Percentiles rank a stretch among this genome's conserved stretches.
These are phyloP conservation scores for Littorina saxatilis DNA, from an alignment of 1,140 invertebrate genomes.

Conservation along the genomic window DNA sequence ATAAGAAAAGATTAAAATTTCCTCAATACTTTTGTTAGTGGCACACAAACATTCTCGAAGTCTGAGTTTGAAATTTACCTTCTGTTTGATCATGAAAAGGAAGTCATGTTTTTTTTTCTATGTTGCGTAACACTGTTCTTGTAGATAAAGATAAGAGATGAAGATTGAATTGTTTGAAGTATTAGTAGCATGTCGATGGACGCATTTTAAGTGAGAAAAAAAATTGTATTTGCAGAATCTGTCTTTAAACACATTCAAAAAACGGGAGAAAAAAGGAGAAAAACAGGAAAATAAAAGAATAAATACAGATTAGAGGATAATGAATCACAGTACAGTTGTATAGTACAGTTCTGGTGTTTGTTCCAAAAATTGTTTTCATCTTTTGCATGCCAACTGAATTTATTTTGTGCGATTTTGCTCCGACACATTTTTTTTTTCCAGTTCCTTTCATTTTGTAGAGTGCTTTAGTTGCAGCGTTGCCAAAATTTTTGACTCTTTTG, in stretches of 20 bases:
- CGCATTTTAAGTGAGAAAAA: no score
- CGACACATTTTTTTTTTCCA: neutral
- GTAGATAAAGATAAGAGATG: no score
- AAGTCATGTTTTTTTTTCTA: neutral
- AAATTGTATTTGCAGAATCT: neutral
- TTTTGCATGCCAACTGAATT: neutral
- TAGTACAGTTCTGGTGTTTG: no score
- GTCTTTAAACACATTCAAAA: neutral
- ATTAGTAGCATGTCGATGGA: no score
- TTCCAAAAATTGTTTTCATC: neutral
- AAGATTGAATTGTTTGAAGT: no score
- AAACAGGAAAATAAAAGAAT: no score
- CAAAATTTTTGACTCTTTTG: neutral
- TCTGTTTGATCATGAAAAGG: slow-evolving; percentile 5
- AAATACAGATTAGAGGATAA: no score
- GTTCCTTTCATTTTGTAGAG: neutral
- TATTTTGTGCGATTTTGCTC: no score
- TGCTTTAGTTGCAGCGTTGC: no score
- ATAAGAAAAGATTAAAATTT: neutral
- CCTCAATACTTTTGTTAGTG: neutral
- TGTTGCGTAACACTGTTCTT: no score
- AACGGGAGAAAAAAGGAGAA: no score
- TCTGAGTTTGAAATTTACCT: neutral
- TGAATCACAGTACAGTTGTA: no score
- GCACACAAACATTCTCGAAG: neutral